These are phyloP conservation scores for Phenganax stokvisi DNA, from an alignment of 92 coral and sea anemone species.

Conservation along the genomic window DNA sequence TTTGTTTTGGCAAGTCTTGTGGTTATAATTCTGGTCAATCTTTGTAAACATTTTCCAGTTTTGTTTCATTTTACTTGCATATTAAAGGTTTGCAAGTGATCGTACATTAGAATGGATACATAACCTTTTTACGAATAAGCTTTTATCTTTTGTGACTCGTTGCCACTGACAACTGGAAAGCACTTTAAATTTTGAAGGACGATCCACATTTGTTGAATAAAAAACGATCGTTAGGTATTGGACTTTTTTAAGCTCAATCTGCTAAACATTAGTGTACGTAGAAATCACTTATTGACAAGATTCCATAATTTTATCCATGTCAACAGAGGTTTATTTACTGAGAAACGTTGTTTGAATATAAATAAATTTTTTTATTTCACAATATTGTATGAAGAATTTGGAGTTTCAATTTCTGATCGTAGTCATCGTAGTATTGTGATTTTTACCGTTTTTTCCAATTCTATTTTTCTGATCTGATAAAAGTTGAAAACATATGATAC, in stretches of 20 bases:
- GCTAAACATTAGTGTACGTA: not conserved
- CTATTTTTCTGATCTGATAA: too few relatives aligned
- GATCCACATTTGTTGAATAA: not conserved
- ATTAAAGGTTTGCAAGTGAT: not conserved
- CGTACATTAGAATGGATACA: not conserved
- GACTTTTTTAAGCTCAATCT: not conserved
- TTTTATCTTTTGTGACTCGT: not conserved
- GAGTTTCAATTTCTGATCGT: too few relatives aligned
- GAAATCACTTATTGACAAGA: too few relatives aligned
- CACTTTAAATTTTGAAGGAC: conserved; percentile 3
- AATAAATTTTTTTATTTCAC: too few relatives aligned
- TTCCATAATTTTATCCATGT: too few relatives aligned
- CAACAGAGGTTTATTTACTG: too few relatives aligned
- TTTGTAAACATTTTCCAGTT: not conserved
- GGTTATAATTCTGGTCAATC: not conserved
- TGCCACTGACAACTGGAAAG: conserved; percentile 32
- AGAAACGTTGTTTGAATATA: too few relatives aligned
- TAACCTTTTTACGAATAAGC: not conserved
- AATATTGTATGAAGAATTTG: too few relatives aligned
- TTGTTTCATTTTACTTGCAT: conserved; percentile 9
- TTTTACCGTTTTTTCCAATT: too few relatives aligned
- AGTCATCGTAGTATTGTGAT: too few relatives aligned
- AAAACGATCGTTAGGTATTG: not conserved
- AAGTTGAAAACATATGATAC: too few relatives aligned
- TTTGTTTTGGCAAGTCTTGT: not conserved